These are phyloP conservation scores for Mareca strepera DNA, from an alignment of 2,797 vertebrate genomes.

Conservation along the genomic window DNA sequence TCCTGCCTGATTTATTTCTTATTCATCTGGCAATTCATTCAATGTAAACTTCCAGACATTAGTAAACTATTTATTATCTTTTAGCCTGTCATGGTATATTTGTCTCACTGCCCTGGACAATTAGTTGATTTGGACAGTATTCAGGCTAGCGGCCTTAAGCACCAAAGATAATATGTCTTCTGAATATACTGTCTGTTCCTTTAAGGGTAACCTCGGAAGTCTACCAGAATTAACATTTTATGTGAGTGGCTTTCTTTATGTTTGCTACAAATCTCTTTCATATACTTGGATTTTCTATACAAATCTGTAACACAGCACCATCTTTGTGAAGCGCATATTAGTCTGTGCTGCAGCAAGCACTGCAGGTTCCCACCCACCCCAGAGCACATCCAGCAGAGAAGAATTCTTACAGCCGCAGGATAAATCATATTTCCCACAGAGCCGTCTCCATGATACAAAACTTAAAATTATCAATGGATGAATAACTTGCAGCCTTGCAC, in stretches of 20 bases:
- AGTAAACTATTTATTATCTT: constrained; percentile 14
- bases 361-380: not conserved
- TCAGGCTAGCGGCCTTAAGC: not conserved
- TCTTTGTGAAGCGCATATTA: not conserved
- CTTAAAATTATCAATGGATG: not conserved
- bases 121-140: not conserved
- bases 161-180: not conserved
- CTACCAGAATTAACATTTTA: not conserved
- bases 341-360: not conserved
- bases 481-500: not conserved
- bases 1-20: constrained; percentile 23
- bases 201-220: not conserved
- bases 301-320: not conserved
- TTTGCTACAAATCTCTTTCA: not conserved
- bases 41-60: not conserved
- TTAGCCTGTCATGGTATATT: constrained; percentile 5
- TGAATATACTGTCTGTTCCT: not conserved
- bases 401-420: not conserved
- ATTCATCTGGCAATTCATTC: constrained; percentile 27
- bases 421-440: not conserved
- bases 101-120: constrained; percentile 4
- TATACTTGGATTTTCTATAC: not conserved
- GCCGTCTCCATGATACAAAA: not conserved
- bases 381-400: not conserved
- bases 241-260: not conserved